Conservation (phyloP, 2,797 vertebrate genomes). For the Neosilurus hyrtlii region DNA sequence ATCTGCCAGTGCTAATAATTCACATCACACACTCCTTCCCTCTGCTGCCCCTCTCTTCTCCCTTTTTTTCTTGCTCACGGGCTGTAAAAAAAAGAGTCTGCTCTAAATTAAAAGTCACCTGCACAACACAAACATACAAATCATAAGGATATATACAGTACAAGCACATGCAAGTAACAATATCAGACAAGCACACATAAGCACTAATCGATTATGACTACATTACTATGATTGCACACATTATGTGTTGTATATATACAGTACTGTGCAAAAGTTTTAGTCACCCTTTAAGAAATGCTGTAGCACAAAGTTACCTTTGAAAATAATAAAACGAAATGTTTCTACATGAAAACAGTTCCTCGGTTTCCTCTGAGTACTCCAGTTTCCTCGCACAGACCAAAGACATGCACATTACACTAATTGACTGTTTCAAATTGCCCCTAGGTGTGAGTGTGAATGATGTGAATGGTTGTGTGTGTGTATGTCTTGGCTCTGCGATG, state of each 20-base stretch:
- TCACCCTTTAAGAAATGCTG: no score
- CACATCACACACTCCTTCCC: constrained; percentile 57
- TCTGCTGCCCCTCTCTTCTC: constrained; percentile 9
- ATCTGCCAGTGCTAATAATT: constrained; percentile 84
- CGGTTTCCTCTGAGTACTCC: no score
- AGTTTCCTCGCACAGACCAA: no score
- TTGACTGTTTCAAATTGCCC: no score
- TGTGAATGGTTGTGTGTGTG: no score
- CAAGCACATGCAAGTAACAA: neutral
- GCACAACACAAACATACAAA: neutral
- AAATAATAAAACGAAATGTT: no score
- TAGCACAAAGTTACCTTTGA: no score
- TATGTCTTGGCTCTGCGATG: no score
- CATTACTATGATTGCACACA: neutral
- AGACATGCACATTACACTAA: no score
- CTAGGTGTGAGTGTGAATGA: no score
- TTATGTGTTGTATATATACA: neutral
- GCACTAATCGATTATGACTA: neutral
- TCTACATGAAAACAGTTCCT: no score
- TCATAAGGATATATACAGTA: neutral
- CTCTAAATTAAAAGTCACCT: constrained; percentile 63
- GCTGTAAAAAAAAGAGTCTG: constrained; percentile 74
- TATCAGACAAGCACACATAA: neutral
- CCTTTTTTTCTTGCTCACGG: constrained; percentile 60
- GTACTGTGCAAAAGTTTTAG: neutral